Conservation (phyloP, 2,888 invertebrate species). For the Spodoptera exigua region DNA sequence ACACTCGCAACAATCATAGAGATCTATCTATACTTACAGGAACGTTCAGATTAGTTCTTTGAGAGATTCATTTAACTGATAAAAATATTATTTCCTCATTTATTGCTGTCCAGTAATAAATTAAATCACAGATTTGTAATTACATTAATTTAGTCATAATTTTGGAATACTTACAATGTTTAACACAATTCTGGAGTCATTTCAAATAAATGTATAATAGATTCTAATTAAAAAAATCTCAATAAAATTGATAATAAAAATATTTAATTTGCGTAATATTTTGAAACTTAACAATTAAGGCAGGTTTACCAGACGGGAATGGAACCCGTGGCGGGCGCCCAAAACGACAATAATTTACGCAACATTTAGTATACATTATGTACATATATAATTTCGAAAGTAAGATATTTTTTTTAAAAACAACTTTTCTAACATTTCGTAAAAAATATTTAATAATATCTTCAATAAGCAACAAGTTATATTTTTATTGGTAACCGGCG, state of each 20-base stretch:
- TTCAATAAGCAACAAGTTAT: conserved; percentile 89
- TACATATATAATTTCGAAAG: conserved; percentile 73
- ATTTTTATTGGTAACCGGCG: conserved; percentile 89
- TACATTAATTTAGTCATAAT: conserved; percentile 82
- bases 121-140: conserved; percentile 86
- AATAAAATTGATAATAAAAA: conserved; percentile 72
- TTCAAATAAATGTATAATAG: conserved; percentile 69
- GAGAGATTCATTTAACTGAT: conserved; percentile 70
- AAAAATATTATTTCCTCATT: conserved; percentile 58
- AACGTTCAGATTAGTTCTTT: conserved; percentile 85
- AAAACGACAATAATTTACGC: conserved; percentile 83
- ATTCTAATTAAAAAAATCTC: conserved; percentile 77
- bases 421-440: conserved; percentile 85
- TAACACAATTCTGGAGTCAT: conserved; percentile 66
- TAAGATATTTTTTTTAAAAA: conserved; percentile 74
- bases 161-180: conserved; percentile 67
- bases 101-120: conserved; percentile 83
- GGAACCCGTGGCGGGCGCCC: conserved; percentile 64
- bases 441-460: conserved; percentile 84
- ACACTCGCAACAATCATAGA: conserved; percentile 84
- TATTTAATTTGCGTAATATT: conserved; percentile 81
- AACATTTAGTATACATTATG: conserved; percentile 74
- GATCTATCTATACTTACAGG: conserved; percentile 88
- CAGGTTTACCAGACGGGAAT: conserved; percentile 52
- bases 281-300: conserved; percentile 84